Conservation (phyloP, 2,888 invertebrate species). For the Drosophila subsilvestris region DNA sequence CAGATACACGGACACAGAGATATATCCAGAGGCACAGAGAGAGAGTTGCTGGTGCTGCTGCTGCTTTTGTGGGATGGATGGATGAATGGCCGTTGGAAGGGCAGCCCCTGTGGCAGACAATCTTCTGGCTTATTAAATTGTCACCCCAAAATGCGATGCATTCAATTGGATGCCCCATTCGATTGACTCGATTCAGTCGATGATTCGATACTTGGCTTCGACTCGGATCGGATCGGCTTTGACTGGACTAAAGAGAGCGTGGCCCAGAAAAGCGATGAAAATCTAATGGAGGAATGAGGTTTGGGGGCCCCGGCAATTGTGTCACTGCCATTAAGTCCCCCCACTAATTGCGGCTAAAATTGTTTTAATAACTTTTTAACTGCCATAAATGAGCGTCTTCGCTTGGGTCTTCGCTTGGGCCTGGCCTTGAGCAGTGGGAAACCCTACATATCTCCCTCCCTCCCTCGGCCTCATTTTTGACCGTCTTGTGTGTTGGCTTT, state of each 20-base stretch:
- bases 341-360: slow-evolving; percentile 57
- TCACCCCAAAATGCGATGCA: slow-evolving; percentile 42
- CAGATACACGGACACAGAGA: not conserved
- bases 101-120: slow-evolving; percentile 47
- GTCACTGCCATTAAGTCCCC: slow-evolving; percentile 57
- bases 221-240: not conserved
- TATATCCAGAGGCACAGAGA: slow-evolving; percentile 19
- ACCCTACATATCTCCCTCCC: slow-evolving; percentile 21
- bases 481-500: slow-evolving; percentile 18
- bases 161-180: slow-evolving; percentile 34
- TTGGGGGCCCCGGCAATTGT: slow-evolving; percentile 47
- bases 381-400: slow-evolving; percentile 38
- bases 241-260: not conserved
- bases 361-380: slow-evolving; percentile 65
- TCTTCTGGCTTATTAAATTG: slow-evolving; percentile 70
- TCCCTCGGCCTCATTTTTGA: slow-evolving; percentile 36
- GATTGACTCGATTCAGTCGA: slow-evolving; percentile 33
- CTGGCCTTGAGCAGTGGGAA: slow-evolving; percentile 71
- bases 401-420: not conserved
- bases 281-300: slow-evolving; percentile 38
- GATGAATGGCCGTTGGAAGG: slow-evolving; percentile 53
- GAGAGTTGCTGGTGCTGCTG: slow-evolving; percentile 18
- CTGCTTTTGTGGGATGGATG: not conserved
- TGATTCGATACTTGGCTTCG: slow-evolving; percentile 19
- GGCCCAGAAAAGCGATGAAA: slow-evolving; percentile 36